Base-by-base conservation (phyloP, 2,888 invertebrate genomes). In the Liopterus haemorrhoidalis region DNA sequence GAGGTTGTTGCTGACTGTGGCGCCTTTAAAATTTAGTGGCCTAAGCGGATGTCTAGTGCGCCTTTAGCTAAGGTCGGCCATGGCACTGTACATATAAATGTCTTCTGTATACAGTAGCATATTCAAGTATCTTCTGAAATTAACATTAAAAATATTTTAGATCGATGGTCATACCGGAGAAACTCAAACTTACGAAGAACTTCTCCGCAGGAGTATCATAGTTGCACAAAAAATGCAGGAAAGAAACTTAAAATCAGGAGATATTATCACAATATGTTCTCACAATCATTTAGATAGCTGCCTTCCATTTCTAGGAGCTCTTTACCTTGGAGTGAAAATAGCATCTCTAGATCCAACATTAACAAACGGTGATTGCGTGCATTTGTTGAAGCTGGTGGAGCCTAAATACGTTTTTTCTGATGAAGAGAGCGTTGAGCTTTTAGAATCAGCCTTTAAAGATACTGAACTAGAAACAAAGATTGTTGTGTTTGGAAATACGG, bases 241-340 rank as follows among this genome's bases (percentile, higher is more conserved):
- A 2, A 50, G 67, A 33, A 70, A 70, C 11, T 41, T 74, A 3
- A 48, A 59, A 32, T 46, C 46, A 14, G 67, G 68, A 3, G 74
- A 74, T 49, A 66, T 74, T 4, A 63, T 75, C 22, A 57, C 67
- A 1, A 38, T 74, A 0, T 71, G 73, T 62, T 70, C 69, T 2
- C 66, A 68, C 1, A 73, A 69, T 48, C 70, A 72, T 19, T 30
- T 67, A 1, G 65, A 74, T 42, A 56, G 69, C 5, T 57, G 59
- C 4, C 63, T 73, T n/a, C 71, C 74, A 0, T 66, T 70, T 36
- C 69, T 73, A 27, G 73, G 73, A 1, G 66, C 69, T 1, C 49
- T 70, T 2, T 73, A 66, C 51, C 60, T 72, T 12, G 73, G 73
- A 2, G 56, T 60, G 3, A 56, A 54, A 25, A 54, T 62, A 3